A percentile compares a stretch with the other conserved stretches of the same genome.
These are phyloP conservation scores for Heterotis niloticus DNA, from an alignment of 2,113 vertebrate genomes.

Conservation along the genomic window DNA sequence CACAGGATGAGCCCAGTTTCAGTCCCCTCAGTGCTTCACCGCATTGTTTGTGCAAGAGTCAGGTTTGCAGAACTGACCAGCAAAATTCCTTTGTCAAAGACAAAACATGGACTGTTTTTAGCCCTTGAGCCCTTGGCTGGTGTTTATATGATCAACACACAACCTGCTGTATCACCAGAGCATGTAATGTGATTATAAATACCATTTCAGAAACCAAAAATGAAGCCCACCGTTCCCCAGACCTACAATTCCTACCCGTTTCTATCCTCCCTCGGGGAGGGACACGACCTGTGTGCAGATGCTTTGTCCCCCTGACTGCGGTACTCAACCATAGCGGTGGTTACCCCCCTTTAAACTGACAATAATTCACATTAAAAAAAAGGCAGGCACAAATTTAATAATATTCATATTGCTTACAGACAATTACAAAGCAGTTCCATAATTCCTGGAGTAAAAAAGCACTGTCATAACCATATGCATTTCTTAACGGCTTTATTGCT, in stretches of 20 bases:
- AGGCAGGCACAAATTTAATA: too few relatives aligned
- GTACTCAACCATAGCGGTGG: not conserved
- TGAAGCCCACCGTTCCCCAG: not conserved
- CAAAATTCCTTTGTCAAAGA: not conserved
- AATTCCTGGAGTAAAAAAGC: not conserved
- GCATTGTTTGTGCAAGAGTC: too few relatives aligned
- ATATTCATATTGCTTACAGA: not conserved
- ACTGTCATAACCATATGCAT: not conserved
- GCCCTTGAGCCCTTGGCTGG: not conserved
- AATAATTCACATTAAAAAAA: too few relatives aligned
- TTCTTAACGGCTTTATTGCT: constrained; percentile 6
- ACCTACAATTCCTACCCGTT: not conserved
- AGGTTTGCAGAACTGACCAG: not conserved
- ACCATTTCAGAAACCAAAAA: not conserved
- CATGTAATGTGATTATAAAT: constrained; percentile 9
- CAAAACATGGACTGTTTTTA: not conserved
- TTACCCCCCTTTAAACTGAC: not conserved
- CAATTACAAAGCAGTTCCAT: not conserved
- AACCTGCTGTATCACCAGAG: not conserved
- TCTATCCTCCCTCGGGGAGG: not conserved
- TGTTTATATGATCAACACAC: not conserved
- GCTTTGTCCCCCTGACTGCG: not conserved
- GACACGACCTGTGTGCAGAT: too few relatives aligned
- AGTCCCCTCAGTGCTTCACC: too few relatives aligned
- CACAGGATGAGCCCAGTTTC: too few relatives aligned